These are phyloP conservation scores for Stenolophus ochropezus DNA, from an alignment of 2,888 invertebrate genomes.

Conservation along the genomic window DNA sequence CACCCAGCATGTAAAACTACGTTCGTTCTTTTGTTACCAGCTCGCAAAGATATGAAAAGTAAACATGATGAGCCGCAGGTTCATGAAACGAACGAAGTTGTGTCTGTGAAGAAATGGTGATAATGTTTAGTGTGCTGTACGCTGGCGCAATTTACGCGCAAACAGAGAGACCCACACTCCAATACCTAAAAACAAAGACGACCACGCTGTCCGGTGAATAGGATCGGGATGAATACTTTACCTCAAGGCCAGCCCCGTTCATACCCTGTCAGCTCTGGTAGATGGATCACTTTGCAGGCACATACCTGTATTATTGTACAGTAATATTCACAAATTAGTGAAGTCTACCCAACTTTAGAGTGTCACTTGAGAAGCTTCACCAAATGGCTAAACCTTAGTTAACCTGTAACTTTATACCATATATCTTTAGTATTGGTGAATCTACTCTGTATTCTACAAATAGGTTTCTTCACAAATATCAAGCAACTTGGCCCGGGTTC, in stretches of 20 bases:
- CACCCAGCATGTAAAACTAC: neutral
- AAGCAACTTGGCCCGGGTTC: conserved; percentile 8
- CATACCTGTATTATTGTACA: conserved; percentile 72
- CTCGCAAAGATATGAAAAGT: neutral
- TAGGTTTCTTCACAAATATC: conserved; percentile 50
- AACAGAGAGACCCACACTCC: conserved; percentile 70
- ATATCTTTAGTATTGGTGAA: conserved; percentile 59
- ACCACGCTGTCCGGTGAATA: conserved; percentile 63
- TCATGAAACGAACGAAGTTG: conserved; percentile 60
- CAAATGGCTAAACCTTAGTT: conserved; percentile 48
- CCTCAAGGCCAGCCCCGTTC: conserved; percentile 69
- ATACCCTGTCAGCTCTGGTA: conserved; percentile 68
- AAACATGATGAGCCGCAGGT: conserved; percentile 34
- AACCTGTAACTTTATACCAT: conserved; percentile 57
- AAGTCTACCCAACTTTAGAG: conserved; percentile 49
- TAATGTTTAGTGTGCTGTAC: conserved; percentile 61
- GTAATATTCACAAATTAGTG: conserved; percentile 72
- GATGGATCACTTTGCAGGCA: conserved; percentile 69
- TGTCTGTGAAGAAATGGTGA: conserved; percentile 29
- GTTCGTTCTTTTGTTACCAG: conserved; percentile 11
- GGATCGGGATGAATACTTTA: conserved; percentile 71
- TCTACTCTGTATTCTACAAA: conserved; percentile 51
- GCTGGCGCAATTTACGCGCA: conserved; percentile 67
- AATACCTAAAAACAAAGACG: conserved; percentile 71
- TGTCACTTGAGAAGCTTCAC: conserved; percentile 58